Evolutionary conservation across 2,888 invertebrate species (phyloP), one percentile per base, ranked within the genome.

Genomic region (Meliscaeva auricollis): DNA sequence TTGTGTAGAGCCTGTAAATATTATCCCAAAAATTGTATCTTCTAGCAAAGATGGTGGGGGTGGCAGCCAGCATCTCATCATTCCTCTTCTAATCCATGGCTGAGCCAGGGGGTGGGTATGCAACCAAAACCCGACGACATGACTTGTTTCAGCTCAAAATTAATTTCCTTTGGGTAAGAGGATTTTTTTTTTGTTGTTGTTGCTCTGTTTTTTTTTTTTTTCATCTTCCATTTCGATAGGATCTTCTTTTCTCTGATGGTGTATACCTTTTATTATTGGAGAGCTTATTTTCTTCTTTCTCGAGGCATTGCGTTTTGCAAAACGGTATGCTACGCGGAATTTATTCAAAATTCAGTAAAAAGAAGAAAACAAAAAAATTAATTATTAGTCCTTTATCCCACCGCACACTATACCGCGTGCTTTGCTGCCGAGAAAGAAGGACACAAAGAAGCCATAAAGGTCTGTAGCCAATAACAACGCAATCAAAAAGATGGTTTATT

Each of bases 271-370:
- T 48, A 68, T 35, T 56, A 52, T 20, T 22, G 62, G n/a, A 62
- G 44, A 17, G 15, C 22, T 58, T 48, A 35, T 50, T 44, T 35
- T 66, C 9, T 2, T 54, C 22, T 17, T 35, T 52, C n/a, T 46
- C 52, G 26, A 69, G 17, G 20, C n/a, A 54, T 68, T 62, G 82
- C 56, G 17, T 60, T 76, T 38, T 44, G 15, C 35, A 35, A 58
- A 54, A 79, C 26, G 69, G 44, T 69, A 70, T 62, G 80, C 64
- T 66, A 52, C 66, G 84, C 79, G 60, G 72, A 80, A 84, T 38
- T 84, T 72, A 80, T 84, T 80, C 66, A 80, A 84, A 66, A 76
- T 80, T 79, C 79, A 80, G 75, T 72, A 72, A 76, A 72, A 76
- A 81, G 75, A 26, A 26, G 2, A 26, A 26, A 26, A 26, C 2